A percentile compares a stretch with the other conserved stretches of the same genome.
phyloP scores from a whole-genome alignment of 2,797 vertebrate genomes.

The Enteromius unitaeniatus region DNA sequence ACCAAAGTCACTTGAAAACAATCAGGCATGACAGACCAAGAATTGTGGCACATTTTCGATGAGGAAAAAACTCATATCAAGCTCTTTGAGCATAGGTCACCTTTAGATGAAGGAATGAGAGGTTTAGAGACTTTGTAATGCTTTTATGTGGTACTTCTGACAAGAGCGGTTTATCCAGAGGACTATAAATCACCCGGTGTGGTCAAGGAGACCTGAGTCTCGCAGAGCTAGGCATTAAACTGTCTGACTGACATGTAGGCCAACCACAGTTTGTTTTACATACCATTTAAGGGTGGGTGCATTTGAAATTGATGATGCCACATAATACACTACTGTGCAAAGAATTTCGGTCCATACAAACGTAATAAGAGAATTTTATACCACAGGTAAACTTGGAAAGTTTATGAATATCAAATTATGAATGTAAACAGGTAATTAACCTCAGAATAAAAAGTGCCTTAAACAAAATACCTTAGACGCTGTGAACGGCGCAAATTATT shows the following conservation, averaged over 20 bases:
- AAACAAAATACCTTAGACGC: too few relatives aligned
- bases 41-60: conserved; percentile 13
- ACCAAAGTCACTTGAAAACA: conserved; percentile 43
- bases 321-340: conserved; percentile 13
- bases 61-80: conserved; percentile 19
- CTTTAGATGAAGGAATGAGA: conserved; percentile 23
- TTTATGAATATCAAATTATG: neutral
- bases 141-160: conserved; percentile 69
- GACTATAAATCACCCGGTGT: conserved; percentile 73
- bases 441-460: neutral
- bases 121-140: conserved; percentile 57
- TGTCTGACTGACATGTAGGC: conserved; percentile 17
- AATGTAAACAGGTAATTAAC: neutral
- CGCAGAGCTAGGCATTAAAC: conserved; percentile 17
- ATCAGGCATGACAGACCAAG: conserved; percentile 26
- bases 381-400: neutral
- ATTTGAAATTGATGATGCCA: neutral
- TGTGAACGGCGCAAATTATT: too few relatives aligned
- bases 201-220: conserved; percentile 30
- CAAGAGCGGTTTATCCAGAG: conserved; percentile 65
- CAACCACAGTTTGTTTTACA: conserved; percentile 8
- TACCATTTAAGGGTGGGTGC: neutral
- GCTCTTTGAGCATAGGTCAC: conserved; percentile 19
- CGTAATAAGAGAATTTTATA: neutral
- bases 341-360: neutral